These are phyloP conservation scores for Acronicta leporina DNA, from an alignment of 2,888 invertebrate species.

Conservation along the genomic window DNA sequence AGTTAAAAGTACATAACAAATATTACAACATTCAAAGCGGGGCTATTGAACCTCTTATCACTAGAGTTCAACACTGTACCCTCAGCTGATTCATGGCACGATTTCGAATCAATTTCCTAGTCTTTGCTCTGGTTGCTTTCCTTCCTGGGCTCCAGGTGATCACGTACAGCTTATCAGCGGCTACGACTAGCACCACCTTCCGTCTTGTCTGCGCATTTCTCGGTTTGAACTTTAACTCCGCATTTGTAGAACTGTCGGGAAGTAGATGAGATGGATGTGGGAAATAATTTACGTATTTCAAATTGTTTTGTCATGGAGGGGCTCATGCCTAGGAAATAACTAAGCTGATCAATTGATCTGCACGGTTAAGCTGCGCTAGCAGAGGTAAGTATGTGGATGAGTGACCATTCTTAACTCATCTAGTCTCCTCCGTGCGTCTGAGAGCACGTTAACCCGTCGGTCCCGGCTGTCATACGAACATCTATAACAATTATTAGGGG, in stretches of 20 bases:
- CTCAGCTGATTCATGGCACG: constrained; percentile 54
- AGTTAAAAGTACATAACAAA: constrained; percentile 1
- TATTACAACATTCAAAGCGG: constrained; percentile 1
- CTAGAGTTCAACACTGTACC: constrained; percentile 43
- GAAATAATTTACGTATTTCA: background rate
- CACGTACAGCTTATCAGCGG: constrained; percentile 57
- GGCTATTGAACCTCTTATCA: constrained; percentile 50
- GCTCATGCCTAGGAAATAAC: no score
- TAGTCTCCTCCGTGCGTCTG: no score
- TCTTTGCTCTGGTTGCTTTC: constrained; percentile 53
- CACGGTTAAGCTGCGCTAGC: no score
- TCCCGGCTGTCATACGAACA: no score
- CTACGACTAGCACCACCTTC: constrained; percentile 33
- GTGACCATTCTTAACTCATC: no score
- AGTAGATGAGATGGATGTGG: background rate
- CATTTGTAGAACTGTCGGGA: constrained; percentile 7
- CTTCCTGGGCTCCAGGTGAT: constrained; percentile 57
- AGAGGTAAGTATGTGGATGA: no score
- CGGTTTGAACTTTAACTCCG: constrained; percentile 28
- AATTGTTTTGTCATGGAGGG: no score
- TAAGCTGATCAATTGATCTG: no score
- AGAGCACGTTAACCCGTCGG: no score
- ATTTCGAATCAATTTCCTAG: constrained; percentile 59
- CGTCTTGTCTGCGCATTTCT: constrained; percentile 35
- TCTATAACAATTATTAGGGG: no score